Evolutionary conservation across 2,113 vertebrate genomes (phyloP).

Genomic region (Nicator chloris): DNA sequence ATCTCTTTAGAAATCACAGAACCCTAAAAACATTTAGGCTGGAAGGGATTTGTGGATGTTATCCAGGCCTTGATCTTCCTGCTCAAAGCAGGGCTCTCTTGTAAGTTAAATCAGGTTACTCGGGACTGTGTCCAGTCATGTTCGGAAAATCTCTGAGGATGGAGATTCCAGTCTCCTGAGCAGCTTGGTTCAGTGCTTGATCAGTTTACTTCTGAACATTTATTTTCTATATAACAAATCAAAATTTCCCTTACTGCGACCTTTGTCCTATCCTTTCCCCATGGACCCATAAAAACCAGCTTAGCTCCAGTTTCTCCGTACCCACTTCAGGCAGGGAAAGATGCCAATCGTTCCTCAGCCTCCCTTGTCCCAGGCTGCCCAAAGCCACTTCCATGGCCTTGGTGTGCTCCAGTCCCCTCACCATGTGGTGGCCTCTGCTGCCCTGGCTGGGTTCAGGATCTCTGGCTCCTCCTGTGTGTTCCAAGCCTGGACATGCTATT

Average conservation of each 20-base stretch:
- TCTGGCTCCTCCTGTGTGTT: background rate
- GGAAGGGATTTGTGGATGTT: slow-evolving; percentile 7
- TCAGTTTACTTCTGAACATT: background rate
- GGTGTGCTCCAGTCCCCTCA: background rate
- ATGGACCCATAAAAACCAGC: background rate
- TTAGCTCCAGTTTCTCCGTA: background rate
- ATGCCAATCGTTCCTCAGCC: background rate
- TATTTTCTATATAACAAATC: background rate
- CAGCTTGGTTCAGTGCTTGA: background rate
- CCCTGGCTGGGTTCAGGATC: background rate
- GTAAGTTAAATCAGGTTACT: background rate
- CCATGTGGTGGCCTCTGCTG: background rate
- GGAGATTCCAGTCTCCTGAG: background rate
- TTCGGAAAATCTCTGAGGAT: background rate
- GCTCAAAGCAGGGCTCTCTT: background rate
- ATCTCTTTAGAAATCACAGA: slow-evolving; percentile 12
- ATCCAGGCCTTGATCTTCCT: background rate
- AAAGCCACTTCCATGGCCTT: background rate
- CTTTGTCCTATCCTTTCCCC: background rate
- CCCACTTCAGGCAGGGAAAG: background rate
- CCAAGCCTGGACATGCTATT: background rate
- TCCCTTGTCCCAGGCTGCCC: background rate
- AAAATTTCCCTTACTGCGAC: background rate
- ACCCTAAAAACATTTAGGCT: slow-evolving; percentile 22
- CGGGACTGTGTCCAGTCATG: rapidly evolving